phyloP scores from a whole-genome alignment of 2,888 invertebrate genomes.

The Cecidostiba fungosa region DNA sequence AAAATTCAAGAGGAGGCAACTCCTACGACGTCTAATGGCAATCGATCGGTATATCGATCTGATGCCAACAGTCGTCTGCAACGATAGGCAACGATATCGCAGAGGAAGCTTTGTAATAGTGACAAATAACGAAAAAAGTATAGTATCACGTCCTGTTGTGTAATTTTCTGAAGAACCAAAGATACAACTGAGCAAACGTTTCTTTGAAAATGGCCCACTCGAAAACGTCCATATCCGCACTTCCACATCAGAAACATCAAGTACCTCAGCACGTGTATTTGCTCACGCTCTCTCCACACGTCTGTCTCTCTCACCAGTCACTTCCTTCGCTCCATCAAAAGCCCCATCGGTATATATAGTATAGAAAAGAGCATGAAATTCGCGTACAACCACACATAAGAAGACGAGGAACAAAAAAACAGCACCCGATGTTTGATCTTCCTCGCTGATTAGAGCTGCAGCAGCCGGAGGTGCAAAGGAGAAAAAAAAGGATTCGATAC shows the following conservation, averaged over 20 bases:
- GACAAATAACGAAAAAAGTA: no score
- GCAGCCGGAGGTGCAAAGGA: conserved; percentile 27
- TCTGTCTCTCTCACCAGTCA: neutral
- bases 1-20: no score
- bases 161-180: neutral
- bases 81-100: no score
- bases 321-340: neutral
- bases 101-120: no score
- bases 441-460: conserved; percentile 45
- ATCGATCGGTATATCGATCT: no score
- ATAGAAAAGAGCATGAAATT: neutral
- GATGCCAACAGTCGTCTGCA: no score
- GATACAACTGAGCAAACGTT: neutral
- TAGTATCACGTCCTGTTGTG: no score
- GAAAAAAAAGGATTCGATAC: conserved; percentile 41
- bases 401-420: neutral
- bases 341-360: neutral
- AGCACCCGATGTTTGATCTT: conserved; percentile 47
- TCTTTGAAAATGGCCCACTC: neutral
- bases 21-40: no score
- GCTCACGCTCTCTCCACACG: neutral
- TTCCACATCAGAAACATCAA: conserved; percentile 7
- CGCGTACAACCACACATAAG: neutral
- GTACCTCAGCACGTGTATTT: conserved; percentile 27
- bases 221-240: neutral